phyloP scores from a whole-genome alignment of 2,113 vertebrate genomes.

The Oncorhynchus kisutch region DNA sequence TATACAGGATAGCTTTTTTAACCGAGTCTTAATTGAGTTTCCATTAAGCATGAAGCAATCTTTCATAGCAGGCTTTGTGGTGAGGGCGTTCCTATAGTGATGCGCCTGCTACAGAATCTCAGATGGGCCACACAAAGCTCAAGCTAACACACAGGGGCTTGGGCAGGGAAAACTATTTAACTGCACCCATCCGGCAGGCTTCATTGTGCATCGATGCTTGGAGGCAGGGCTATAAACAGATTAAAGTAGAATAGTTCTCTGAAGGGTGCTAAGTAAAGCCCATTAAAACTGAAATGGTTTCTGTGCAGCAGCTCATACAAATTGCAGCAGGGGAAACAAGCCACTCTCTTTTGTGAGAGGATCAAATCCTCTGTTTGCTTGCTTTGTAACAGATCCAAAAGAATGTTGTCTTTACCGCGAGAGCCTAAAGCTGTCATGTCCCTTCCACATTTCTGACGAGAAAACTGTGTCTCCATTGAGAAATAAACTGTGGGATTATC shows the following conservation, averaged over 20 bases:
- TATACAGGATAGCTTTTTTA: too few relatives aligned
- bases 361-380: background rate
- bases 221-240: constrained; percentile 24
- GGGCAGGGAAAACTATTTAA: constrained; percentile 14
- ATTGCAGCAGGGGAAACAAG: background rate
- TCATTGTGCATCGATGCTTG: constrained; percentile 26
- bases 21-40: too few relatives aligned
- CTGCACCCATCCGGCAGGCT: constrained; percentile 18
- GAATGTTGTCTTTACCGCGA: background rate
- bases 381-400: background rate
- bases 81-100: background rate
- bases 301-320: background rate
- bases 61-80: background rate
- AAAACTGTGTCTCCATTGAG: background rate
- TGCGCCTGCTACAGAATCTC: constrained; percentile 14
- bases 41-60: background rate
- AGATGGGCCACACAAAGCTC: constrained; percentile 32
- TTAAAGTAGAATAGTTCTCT: constrained; percentile 20
- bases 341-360: background rate
- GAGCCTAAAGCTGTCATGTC: background rate
- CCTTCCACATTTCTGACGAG: background rate
- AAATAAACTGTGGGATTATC: background rate
- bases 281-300: background rate
- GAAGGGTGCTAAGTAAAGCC: constrained; percentile 33
- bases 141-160: constrained; percentile 31